These are phyloP conservation scores for Alauda arvensis DNA, from an alignment of 2,797 vertebrate genomes.

Conservation along the genomic window DNA sequence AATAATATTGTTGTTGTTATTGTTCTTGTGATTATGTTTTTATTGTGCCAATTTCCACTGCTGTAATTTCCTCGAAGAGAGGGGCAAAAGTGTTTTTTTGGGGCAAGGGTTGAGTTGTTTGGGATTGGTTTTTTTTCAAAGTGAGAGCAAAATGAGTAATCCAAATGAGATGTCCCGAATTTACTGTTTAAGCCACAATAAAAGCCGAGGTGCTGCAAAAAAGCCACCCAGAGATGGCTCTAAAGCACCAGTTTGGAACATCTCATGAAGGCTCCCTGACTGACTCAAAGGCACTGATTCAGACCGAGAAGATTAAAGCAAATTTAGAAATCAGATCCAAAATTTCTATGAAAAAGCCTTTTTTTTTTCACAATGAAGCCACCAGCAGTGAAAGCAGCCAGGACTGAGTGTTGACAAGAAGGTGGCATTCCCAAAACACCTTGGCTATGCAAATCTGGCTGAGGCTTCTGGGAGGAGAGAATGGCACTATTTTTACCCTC, in stretches of 20 bases:
- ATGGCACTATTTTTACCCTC: neutral
- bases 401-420: neutral
- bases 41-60: neutral
- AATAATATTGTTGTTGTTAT: neutral
- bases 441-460: neutral
- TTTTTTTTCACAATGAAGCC: neutral
- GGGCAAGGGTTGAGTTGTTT: neutral
- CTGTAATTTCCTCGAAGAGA: neutral
- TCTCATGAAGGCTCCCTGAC: neutral
- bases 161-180: neutral
- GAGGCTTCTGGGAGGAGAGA: neutral
- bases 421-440: neutral
- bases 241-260: conserved; percentile 3
- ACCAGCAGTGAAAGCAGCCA: neutral
- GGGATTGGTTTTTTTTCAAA: neutral
- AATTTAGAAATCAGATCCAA: neutral
- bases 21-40: neutral
- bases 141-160: neutral
- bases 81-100: neutral
- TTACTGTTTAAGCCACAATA: neutral
- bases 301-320: neutral
- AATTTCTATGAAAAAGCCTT: neutral
- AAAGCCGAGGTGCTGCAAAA: neutral
- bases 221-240: conserved; percentile 28
- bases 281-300: neutral